Evolutionary conservation across 1,140 invertebrate species (phyloP).

Genomic region (Oryzaephilus surinamensis): DNA sequence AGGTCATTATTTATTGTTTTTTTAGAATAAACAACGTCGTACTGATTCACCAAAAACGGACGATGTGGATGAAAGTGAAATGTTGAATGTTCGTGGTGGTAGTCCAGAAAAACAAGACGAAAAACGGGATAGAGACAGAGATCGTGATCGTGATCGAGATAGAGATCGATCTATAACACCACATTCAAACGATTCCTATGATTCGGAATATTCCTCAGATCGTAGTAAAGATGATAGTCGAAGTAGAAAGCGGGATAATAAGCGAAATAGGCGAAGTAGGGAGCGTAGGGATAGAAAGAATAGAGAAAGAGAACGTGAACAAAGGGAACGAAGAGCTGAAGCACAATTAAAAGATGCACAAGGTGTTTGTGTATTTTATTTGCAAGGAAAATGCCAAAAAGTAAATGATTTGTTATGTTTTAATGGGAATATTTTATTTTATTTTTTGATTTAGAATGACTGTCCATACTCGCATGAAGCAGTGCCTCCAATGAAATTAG

Average conservation of each 20-base stretch:
- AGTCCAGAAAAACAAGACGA: slow-evolving; percentile 35
- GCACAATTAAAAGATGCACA: slow-evolving; percentile 47
- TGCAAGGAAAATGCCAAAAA: slow-evolving; percentile 82
- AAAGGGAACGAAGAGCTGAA: slow-evolving; percentile 19
- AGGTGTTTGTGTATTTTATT: slow-evolving; percentile 67
- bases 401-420: slow-evolving; percentile 26
- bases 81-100: slow-evolving; percentile 65
- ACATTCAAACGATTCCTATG: slow-evolving; percentile 24
- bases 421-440: slow-evolving; percentile 8
- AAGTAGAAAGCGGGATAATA: slow-evolving; percentile 17
- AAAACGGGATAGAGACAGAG: neutral
- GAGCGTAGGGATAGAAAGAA: slow-evolving; percentile 17
- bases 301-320: slow-evolving; percentile 14
- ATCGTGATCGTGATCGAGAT: neutral
- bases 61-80: slow-evolving; percentile 64
- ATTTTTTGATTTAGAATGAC: slow-evolving; percentile 49
- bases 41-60: slow-evolving; percentile 36
- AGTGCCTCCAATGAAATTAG: slow-evolving; percentile 74
- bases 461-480: slow-evolving; percentile 82
- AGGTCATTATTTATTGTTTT: slow-evolving; percentile 1
- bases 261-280: slow-evolving; percentile 16
- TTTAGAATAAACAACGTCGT: slow-evolving; percentile 37
- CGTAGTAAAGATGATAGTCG: slow-evolving; percentile 13
- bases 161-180: slow-evolving; percentile 2
- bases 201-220: slow-evolving; percentile 25